phyloP scores from a whole-genome alignment of 2,888 invertebrate genomes.

The Apamea anceps region DNA sequence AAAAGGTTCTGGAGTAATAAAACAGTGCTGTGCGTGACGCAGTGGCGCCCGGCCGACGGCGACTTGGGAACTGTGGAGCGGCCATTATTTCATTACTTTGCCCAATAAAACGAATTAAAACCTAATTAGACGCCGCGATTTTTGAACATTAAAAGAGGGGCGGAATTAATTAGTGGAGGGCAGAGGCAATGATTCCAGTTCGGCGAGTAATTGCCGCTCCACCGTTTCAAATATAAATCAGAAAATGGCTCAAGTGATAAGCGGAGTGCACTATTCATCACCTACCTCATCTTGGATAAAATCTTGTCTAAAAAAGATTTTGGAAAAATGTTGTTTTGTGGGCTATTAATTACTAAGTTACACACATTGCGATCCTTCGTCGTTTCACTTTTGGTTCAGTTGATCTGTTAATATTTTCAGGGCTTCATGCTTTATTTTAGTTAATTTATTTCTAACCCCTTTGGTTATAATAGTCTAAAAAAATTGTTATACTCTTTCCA shows the following conservation, averaged over 20 bases:
- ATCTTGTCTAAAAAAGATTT: too few species aligned
- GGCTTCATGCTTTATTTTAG: neutral
- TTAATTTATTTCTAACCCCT: neutral
- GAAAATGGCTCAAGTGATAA: slow-evolving; percentile 54
- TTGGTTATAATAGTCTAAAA: neutral
- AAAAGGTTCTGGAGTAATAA: slow-evolving; percentile 70
- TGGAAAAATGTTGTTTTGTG: neutral
- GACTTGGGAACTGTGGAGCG: slow-evolving; percentile 75
- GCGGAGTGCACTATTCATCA: slow-evolving; percentile 36
- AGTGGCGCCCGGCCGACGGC: slow-evolving; percentile 52
- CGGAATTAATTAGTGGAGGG: slow-evolving; percentile 89
- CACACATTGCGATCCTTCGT: neutral
- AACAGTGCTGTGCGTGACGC: slow-evolving; percentile 72
- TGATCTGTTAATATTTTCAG: neutral
- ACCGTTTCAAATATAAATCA: slow-evolving; percentile 83
- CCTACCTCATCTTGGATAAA: too few species aligned
- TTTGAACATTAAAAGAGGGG: slow-evolving; percentile 90
- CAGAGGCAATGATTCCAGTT: slow-evolving; percentile 87
- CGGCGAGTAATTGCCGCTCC: slow-evolving; percentile 85
- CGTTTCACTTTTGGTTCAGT: neutral
- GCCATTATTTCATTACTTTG: slow-evolving; percentile 86
- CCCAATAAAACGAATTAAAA: slow-evolving; percentile 90
- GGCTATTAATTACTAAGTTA: neutral
- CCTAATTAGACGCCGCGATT: slow-evolving; percentile 90
- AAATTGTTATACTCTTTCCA: neutral